Evolutionary conservation across 2,888 invertebrate genomes (phyloP), one percentile per base, ranked within the genome.

Genomic region (Lochmaea capreae): DNA sequence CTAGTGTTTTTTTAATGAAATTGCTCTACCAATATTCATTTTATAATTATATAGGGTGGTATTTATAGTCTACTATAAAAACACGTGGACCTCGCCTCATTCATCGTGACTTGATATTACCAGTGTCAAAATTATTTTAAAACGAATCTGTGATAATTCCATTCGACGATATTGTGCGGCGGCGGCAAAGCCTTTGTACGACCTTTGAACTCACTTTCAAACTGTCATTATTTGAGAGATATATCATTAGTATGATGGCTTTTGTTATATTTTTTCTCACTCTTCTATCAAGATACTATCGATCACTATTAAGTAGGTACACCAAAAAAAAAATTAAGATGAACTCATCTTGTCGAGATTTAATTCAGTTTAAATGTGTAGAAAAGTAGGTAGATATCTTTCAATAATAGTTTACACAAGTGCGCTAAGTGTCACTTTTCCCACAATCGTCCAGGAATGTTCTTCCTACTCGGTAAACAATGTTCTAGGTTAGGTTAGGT

Each of bases 1-100:
- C 9, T 46, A 68, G 58, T 67, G 67, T 5, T 52, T 66, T 68
- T 62, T 68, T 61, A 68, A 68, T 68, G 68, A 62, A 68, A 68
- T 59, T 62, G 68, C 61, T 68, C 18, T 14, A 67, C 12, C 59
- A 59, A 18, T 54, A 54, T 54, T 54, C 54, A 16, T 18, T 54
- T 54, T 54, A 54, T 54, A 54, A 49, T 49, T 49, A 49, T 49
- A 14, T 49, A 9, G 54, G 54, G 54, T 8, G 12, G 43, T 43
- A 12, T 22, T 22, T 22, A n/a, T n/a, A n/a, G n/a, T n/a, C n/a
- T n/a, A n/a, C n/a, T 43, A 43, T 8, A 43, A 10, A 43, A 43
- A 43, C 43, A 8, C n/a, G n/a, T n/a, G n/a, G n/a, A n/a, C n/a
- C n/a, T n/a, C n/a, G n/a, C 10, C 3, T 43, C 26, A 26, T 3